Evolutionary conservation across 2,888 invertebrate species (phyloP), one percentile per base, ranked within the genome.

Genomic region (Drosophila pullipes): DNA sequence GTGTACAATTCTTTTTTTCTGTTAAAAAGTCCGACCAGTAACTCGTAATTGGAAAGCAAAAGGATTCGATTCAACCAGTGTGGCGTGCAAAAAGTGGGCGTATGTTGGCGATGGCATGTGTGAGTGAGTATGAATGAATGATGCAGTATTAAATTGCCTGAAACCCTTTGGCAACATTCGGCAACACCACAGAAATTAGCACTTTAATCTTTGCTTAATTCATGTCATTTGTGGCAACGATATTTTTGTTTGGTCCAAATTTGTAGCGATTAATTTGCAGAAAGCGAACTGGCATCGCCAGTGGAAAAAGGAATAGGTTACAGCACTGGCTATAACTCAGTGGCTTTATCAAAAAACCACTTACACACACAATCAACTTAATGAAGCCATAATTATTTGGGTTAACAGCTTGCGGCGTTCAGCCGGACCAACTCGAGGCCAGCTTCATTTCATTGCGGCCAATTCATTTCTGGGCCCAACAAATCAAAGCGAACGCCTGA

Each of bases 311-410:
- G 52, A 50, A 33, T 64, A 73, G 59, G 63, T 18, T 57, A 55
- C 58, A 61, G 69, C 63, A 69, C 74, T 55, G 74, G 63, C 81
- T 55, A 82, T 85, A 85, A 82, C 80, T 85, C 88, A 85, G 81
- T 70, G 72, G 78, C 85, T 82, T 90, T 88, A 90, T 87, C 89
- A 88, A 90, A 87, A 88, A 88, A 88, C 86, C 86, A 88, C 81
- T 89, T 82, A 88, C 80, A 82, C 86, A 89, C 84, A 88, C 87
- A 90, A 88, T 86, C 79, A 88, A 90, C 75, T 86, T 89, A 88
- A 88, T 88, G 89, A 89, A 88, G 89, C 86, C 84, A 89, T 88
- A 89, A 87, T 87, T 87, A 90, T 87, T 87, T 90, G 87, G 87
- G 90, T 89, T 90, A 87, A 87, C 87, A 87, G 90, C 90, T 86